These are phyloP conservation scores for Habropoda laboriosa DNA, from an alignment of 1,140 invertebrate genomes.

Conservation along the genomic window DNA sequence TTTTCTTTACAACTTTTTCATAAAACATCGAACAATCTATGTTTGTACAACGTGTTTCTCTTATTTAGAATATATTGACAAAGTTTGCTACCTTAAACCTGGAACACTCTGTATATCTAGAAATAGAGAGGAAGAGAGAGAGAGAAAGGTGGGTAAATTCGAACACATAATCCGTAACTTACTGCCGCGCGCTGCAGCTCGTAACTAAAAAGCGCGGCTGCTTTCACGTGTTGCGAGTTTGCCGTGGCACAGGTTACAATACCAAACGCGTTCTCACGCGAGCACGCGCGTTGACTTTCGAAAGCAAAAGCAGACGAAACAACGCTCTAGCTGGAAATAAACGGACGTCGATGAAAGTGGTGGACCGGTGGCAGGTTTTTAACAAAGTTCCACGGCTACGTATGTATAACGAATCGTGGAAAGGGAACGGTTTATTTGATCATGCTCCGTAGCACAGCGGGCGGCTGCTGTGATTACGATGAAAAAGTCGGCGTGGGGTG, in stretches of 20 bases:
- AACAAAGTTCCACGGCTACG: constrained; percentile 3
- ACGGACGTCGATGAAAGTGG: background rate
- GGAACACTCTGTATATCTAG: too few relatives aligned
- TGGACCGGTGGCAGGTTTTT: constrained; percentile 3
- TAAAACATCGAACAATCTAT: too few relatives aligned
- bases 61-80: too few relatives aligned
- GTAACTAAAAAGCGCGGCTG: background rate
- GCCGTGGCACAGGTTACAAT: background rate
- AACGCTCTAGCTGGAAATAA: constrained; percentile 12
- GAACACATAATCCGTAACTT: constrained; percentile 8
- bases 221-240: background rate
- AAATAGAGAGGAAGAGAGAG: background rate
- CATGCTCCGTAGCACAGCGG: background rate
- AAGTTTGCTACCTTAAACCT: too few relatives aligned
- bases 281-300: constrained; percentile 7
- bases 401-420: background rate
- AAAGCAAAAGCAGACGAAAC: background rate
- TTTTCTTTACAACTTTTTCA: too few relatives aligned
- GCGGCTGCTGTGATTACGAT: constrained; percentile 6
- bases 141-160: background rate
- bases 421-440: constrained; percentile 29
- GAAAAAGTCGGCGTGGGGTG: constrained; percentile 3
- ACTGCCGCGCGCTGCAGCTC: background rate
- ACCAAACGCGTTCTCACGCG: too few relatives aligned
- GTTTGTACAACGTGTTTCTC: too few relatives aligned